phyloP scores from a whole-genome alignment of 2,113 vertebrate genomes.

The Cairina moschata region DNA sequence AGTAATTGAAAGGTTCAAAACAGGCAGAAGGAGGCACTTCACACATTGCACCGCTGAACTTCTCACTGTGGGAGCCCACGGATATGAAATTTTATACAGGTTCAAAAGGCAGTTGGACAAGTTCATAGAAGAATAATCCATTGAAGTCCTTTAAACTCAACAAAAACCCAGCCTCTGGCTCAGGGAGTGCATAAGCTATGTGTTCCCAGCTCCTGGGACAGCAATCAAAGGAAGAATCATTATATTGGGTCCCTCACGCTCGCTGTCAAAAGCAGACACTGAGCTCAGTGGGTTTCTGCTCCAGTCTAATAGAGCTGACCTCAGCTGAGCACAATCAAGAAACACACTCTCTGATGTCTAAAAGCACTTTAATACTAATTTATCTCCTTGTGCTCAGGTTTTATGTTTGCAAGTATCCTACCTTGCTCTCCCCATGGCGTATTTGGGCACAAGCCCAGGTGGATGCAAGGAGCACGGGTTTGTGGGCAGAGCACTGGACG shows the following conservation, averaged over 20 bases:
- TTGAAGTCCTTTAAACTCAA: neutral
- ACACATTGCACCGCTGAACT: neutral
- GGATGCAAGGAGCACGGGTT: neutral
- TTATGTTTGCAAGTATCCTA: neutral
- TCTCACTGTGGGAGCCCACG: neutral
- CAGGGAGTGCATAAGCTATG: neutral
- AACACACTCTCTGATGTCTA: neutral
- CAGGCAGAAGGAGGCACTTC: neutral
- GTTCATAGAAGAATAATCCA: neutral
- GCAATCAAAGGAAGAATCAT: neutral
- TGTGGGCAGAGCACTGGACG: neutral
- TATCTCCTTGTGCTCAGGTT: neutral
- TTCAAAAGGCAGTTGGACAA: constrained; percentile 13
- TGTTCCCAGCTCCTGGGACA: neutral
- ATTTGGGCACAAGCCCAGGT: accelerated
- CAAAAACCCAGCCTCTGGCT: neutral
- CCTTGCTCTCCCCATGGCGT: accelerated
- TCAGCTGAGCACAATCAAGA: neutral
- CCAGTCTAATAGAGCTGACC: neutral
- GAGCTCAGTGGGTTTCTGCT: neutral
- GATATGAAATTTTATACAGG: neutral
- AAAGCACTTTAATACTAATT: neutral
- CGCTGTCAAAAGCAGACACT: neutral
- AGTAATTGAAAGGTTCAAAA: neutral
- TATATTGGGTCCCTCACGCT: neutral